Evolutionary conservation across 2,113 vertebrate species (phyloP), one percentile per base, ranked within the genome.

Genomic region (Catagonus wagneri): DNA sequence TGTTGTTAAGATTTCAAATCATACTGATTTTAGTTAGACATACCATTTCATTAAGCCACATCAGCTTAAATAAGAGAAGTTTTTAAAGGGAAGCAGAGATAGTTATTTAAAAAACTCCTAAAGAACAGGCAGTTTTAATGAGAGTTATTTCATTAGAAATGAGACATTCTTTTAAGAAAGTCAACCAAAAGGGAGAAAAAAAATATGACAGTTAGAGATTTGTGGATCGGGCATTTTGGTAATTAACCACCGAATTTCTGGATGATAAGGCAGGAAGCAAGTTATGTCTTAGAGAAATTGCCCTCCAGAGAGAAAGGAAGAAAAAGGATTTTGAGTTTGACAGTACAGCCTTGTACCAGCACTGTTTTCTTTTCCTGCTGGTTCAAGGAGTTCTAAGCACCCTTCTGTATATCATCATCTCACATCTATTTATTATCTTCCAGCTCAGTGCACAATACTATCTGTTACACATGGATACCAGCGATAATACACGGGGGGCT

Each of bases 351-450:
- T 98, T 96, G 96, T 96, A 97, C 94, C 54, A 0, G 96, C 94
- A 85, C 90, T 10, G 66, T 96, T 98, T 98, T 96, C 98, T 97
- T 97, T 98, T 97, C 97, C 98, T 89, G 91, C 97, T 92, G 96
- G 98, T 97, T 98, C 97, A 98, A 98, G 98, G 98, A 98, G 97
- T 98, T 98, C 97, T 97, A 98, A 98, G 95, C 98, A 98, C 96
- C 98, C 96, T 98, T 98, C 98, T 98, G 98, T 98, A 98, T 98
- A 98, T 98, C 98, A 98, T 98, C 98, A 96, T 97, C 98, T 98
- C 97, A 98, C 97, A 98, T 98, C 98, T 98, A 98, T 98, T 98
- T 98, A 98, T 98, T 98, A 98, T 98, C 98, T 98, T 98, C 97
- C 98, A 98, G 98, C 96, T 97, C 98, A 98, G 95, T 98, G 98